Conservation (phyloP, 2,797 vertebrate species). For the Rhinophrynus dorsalis region DNA sequence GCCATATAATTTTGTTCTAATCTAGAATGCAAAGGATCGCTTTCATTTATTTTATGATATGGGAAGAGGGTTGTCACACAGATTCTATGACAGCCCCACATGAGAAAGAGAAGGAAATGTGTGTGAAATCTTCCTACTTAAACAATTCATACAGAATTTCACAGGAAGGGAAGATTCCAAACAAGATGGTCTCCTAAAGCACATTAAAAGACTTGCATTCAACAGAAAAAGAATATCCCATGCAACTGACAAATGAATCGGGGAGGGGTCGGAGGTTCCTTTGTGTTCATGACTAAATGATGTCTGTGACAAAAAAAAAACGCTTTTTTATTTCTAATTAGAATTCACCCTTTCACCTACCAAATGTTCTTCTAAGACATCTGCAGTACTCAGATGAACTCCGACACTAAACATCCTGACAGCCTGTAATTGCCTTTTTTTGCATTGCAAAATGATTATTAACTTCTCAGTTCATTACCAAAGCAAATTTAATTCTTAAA, state of each 20-base stretch:
- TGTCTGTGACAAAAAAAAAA: constrained; percentile 43
- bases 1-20: background rate
- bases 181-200: constrained; percentile 17
- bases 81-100: background rate
- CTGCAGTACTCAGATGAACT: constrained; percentile 49
- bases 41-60: background rate
- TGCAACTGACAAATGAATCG: constrained; percentile 38
- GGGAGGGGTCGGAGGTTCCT: constrained; percentile 27
- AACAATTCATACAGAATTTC: constrained; percentile 21
- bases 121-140: background rate
- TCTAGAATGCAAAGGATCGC: constrained; percentile 21
- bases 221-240: constrained; percentile 28
- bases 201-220: constrained; percentile 28
- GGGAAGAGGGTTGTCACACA: constrained; percentile 17
- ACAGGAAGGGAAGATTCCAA: constrained; percentile 13
- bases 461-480: constrained; percentile 65
- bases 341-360: constrained; percentile 50
- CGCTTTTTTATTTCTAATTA: constrained; percentile 40
- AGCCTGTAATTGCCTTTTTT: constrained; percentile 58
- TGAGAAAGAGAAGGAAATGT: constrained; percentile 7
- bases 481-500: constrained; percentile 66
- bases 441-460: constrained; percentile 67
- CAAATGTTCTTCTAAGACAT: constrained; percentile 50
- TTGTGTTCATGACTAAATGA: constrained; percentile 42
- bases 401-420: constrained; percentile 46